Evolutionary conservation across 2,797 vertebrate species (phyloP), one percentile per base, ranked within the genome.

Genomic region (Arctocebus calabarensis): DNA sequence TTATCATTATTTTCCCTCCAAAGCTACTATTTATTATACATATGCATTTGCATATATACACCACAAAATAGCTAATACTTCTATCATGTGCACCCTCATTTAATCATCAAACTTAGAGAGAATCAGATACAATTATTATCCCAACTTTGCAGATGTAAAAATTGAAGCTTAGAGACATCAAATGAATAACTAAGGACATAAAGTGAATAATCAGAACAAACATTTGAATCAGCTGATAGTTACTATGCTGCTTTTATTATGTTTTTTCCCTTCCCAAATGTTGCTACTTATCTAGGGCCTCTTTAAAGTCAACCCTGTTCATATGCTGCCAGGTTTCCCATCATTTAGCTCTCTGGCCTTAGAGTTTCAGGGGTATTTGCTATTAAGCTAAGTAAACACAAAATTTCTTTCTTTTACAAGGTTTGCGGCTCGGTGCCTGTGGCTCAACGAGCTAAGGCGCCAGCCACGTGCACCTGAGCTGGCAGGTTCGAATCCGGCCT

Each of bases 391-490:
- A 95, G 66, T 90, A 87, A 90, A 93, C 40, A 11, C 34, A 75
- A 92, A 84, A 37, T 17, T 89, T 95, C 79, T 81, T 74, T 79
- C 34, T 73, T 86, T 90, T 64, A 86, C 5, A 70, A 92, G n/a
- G n/a, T n/a, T n/a, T n/a, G n/a, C n/a, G n/a, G n/a, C n/a, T n/a
- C n/a, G n/a, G n/a, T n/a, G n/a, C n/a, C n/a, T n/a, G n/a, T n/a
- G n/a, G n/a, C n/a, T n/a, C n/a, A n/a, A n/a, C n/a, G n/a, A n/a
- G n/a, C n/a, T n/a, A n/a, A n/a, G n/a, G n/a, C n/a, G n/a, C n/a
- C n/a, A n/a, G n/a, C n/a, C n/a, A n/a, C n/a, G n/a, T n/a, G n/a
- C n/a, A n/a, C n/a, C n/a, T n/a, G n/a, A n/a, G n/a, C n/a, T n/a
- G n/a, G n/a, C n/a, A n/a, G n/a, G n/a, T n/a, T n/a, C n/a, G n/a